A percentile compares a stretch with the other conserved stretches of the same genome.
Evolutionary conservation across 1,140 invertebrate species (phyloP).

Genomic region (Pissodes strobi): DNA sequence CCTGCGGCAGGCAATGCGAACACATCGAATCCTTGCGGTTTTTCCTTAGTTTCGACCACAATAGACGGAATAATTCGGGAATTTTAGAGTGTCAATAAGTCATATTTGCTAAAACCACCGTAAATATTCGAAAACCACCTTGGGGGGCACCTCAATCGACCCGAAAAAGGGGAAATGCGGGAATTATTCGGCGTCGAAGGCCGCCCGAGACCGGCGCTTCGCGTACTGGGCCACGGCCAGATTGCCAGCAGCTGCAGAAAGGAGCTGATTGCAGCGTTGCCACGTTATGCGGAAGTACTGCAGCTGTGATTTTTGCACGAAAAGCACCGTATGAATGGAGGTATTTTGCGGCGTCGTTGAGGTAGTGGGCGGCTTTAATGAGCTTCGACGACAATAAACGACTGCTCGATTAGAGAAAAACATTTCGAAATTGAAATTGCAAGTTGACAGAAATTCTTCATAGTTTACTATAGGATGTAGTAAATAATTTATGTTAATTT

Average conservation of each 20-base stretch:
- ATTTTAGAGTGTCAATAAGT: not conserved
- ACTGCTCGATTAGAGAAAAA: too few relatives aligned
- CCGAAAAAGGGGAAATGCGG: conserved; percentile 1
- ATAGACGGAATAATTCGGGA: not conserved
- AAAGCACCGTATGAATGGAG: conserved; percentile 14
- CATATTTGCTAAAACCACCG: not conserved
- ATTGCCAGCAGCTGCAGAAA: conserved; percentile 31
- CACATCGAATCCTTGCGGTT: not conserved
- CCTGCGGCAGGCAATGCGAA: not conserved
- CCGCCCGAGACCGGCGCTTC: conserved; percentile 31
- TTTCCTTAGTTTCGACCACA: not conserved
- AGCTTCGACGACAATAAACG: not conserved
- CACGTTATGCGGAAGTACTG: conserved; percentile 12
- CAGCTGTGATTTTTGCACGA: conserved; percentile 2
- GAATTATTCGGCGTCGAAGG: conserved; percentile 24
- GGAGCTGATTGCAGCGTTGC: conserved; percentile 23
- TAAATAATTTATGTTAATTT: too few relatives aligned
- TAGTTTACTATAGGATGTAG: too few relatives aligned
- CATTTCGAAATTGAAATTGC: too few relatives aligned
- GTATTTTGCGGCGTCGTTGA: not conserved
- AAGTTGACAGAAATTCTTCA: too few relatives aligned
- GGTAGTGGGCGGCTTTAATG: not conserved
- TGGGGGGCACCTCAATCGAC: conserved; percentile 29
- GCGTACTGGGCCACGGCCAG: conserved; percentile 29
- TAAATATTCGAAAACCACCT: conserved; percentile 18